Conservation (phyloP, 2,888 invertebrate genomes). For the Cataglyphis albicans region DNA sequence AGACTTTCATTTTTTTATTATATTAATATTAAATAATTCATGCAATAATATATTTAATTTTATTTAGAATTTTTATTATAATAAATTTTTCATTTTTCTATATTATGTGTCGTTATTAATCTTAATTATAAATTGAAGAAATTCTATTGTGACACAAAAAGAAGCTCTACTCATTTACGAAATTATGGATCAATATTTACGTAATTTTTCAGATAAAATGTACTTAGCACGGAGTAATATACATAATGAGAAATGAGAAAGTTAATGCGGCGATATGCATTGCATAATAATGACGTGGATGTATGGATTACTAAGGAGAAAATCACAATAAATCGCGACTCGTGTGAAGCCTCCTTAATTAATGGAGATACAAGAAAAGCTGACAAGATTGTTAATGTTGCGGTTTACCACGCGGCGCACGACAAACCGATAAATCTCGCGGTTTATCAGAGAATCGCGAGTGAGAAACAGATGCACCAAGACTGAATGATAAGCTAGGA, state of each 20-base stretch:
- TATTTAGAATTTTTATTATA: neutral
- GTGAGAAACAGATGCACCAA: conserved; percentile 38
- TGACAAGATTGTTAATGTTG: conserved; percentile 43
- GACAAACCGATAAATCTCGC: conserved; percentile 50
- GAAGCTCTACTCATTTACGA: neutral
- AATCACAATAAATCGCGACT: conserved; percentile 35
- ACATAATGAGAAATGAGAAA: neutral
- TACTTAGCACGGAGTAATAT: neutral
- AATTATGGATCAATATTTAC: neutral
- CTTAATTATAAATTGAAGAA: neutral
- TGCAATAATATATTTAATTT: conserved; percentile 5
- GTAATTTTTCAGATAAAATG: conserved; percentile 14
- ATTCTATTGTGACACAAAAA: neutral
- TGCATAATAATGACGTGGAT: conserved; percentile 7
- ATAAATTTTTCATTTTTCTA: neutral
- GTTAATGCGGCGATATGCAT: neutral
- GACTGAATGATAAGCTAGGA: conserved; percentile 58
- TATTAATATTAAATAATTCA: conserved; percentile 1
- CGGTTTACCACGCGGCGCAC: conserved; percentile 30
- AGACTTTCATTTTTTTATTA: neutral
- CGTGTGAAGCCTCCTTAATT: conserved; percentile 21
- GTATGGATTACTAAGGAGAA: conserved; percentile 6
- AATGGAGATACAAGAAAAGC: conserved; percentile 33
- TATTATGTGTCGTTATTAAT: neutral
- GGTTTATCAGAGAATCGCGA: conserved; percentile 50